Percentiles rank a stretch among this genome's conserved stretches.
Conservation (phyloP, 2,113 vertebrate species). For the Dicentrarchus labrax region DNA sequence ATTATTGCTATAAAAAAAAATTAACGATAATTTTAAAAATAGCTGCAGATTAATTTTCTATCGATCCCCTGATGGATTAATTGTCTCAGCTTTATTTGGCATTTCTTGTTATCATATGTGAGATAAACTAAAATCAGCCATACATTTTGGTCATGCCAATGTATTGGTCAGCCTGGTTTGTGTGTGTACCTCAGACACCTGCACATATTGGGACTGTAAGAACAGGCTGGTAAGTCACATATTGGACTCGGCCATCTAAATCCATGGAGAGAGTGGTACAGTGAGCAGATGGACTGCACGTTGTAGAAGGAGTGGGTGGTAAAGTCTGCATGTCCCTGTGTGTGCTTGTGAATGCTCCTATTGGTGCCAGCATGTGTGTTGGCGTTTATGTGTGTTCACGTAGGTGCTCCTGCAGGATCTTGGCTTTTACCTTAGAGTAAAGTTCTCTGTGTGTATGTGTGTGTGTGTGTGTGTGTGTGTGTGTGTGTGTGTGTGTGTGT, state of each 20-base stretch:
- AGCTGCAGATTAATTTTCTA: neutral
- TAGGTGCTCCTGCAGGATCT: constrained; percentile 62
- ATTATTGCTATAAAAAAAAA: neutral
- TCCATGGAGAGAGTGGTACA: constrained; percentile 49
- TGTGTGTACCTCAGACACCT: constrained; percentile 26
- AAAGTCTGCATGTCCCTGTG: constrained; percentile 61
- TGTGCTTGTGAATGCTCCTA: constrained; percentile 62
- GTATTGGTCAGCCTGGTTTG: constrained; percentile 5
- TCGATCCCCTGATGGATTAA: neutral
- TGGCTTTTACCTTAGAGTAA: constrained; percentile 61
- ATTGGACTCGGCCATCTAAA: constrained; percentile 48
- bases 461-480: constrained; percentile 20
- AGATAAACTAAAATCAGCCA: neutral
- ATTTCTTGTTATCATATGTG: neutral
- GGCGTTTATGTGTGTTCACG: constrained; percentile 43
- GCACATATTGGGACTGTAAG: constrained; percentile 27
- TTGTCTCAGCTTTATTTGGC: too few species aligned
- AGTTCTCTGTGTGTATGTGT: constrained; percentile 15
- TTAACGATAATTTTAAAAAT: neutral
- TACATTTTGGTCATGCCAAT: neutral
- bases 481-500: constrained; percentile 27
- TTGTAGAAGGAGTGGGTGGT: constrained; percentile 70
- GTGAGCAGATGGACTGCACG: constrained; percentile 78
- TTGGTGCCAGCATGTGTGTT: constrained; percentile 68
- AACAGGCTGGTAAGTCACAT: constrained; percentile 44